Percentiles rank a stretch among this genome's conserved stretches.
Conservation (phyloP, 2,113 vertebrate genomes). For the Nettapus auritus region DNA sequence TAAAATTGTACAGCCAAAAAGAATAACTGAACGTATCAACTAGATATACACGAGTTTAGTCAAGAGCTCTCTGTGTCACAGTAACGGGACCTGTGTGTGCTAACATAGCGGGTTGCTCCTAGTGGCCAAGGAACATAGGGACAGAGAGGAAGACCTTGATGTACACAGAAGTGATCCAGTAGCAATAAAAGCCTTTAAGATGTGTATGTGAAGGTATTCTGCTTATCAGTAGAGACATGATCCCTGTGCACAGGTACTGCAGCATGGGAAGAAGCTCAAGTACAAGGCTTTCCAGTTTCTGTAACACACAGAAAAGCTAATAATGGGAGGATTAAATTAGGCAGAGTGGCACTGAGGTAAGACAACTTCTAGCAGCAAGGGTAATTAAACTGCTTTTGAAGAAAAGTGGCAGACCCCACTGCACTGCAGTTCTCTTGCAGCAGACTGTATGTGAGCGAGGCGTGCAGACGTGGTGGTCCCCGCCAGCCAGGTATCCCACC, state of each 20-base stretch:
- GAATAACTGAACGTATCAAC: not conserved
- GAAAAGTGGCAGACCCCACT: not conserved
- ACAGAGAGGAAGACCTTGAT: not conserved
- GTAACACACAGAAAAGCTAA: not conserved
- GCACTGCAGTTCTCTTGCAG: not conserved
- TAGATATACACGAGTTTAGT: accelerated
- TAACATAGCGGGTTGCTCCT: not conserved
- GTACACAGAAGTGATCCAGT: not conserved
- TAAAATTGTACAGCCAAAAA: not conserved
- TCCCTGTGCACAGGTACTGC: not conserved
- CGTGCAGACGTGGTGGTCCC: too few species aligned
- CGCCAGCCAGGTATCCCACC: accelerated
- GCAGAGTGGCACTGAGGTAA: not conserved
- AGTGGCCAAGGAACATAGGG: not conserved
- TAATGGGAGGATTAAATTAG: not conserved
- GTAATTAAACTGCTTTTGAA: not conserved
- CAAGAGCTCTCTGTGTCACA: not conserved
- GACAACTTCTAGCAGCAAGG: not conserved
- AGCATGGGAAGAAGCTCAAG: not conserved
- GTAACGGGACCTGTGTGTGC: not conserved
- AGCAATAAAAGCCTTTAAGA: not conserved
- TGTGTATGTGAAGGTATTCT: not conserved
- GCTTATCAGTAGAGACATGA: not conserved
- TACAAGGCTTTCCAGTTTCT: not conserved
- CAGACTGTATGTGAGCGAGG: accelerated